Evolutionary conservation across 2,888 invertebrate genomes (phyloP).

Genomic region (Drosophila siamana): DNA sequence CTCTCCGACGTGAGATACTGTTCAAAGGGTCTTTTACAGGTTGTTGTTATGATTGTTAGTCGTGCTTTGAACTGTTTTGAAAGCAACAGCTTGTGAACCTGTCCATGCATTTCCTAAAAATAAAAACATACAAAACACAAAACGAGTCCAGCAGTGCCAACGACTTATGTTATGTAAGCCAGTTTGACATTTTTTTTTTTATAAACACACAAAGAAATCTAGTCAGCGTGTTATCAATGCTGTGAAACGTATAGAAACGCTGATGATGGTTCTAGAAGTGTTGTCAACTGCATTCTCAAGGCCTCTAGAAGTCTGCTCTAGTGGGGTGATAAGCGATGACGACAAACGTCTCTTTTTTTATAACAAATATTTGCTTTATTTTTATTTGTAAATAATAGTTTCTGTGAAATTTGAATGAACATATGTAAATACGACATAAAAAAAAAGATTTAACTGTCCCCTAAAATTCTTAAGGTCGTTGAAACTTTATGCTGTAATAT

Average conservation of each 20-base stretch:
- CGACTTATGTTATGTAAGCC: conserved; percentile 5
- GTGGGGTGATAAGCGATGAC: conserved; percentile 5
- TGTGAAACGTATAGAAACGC: conserved; percentile 3
- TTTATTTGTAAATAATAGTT: neutral
- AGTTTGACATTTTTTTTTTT: conserved; percentile 10
- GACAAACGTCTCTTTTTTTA: neutral
- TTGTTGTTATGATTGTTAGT: conserved; percentile 3
- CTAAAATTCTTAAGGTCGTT: neutral
- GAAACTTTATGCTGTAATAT: neutral
- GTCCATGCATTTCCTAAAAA: conserved; percentile 17
- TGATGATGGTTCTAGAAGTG: neutral
- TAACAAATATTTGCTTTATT: neutral
- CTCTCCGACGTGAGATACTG: conserved; percentile 10
- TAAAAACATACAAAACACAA: neutral
- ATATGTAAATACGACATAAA: too few relatives aligned
- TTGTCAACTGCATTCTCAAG: conserved; percentile 32
- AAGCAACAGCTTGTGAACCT: conserved; percentile 3
- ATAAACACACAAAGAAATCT: conserved; percentile 5
- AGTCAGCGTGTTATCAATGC: conserved; percentile 15
- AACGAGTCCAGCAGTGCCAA: conserved; percentile 11
- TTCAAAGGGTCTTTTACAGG: conserved; percentile 15
- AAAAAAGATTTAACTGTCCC: too few relatives aligned
- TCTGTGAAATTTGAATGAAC: too few relatives aligned
- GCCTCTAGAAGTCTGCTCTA: neutral
- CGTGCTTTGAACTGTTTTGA: conserved; percentile 13